phyloP scores from a whole-genome alignment of 2,888 invertebrate genomes.

The Polia nebulosa region DNA sequence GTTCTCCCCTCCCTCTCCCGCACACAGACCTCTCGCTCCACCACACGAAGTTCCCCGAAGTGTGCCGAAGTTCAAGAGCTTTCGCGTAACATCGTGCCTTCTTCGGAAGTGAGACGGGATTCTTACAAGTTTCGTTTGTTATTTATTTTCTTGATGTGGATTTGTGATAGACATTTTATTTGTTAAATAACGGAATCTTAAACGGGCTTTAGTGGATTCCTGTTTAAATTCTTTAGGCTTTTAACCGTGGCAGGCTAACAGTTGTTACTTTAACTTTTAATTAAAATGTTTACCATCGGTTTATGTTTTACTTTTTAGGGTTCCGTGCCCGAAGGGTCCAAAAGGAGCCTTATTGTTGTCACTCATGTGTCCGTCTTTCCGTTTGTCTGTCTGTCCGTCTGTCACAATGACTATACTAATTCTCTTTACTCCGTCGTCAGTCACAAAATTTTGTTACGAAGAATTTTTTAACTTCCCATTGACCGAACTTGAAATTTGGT shows the following conservation, averaged over 20 bases:
- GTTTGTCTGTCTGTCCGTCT: no score
- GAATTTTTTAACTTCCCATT: no score
- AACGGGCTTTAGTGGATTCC: slow-evolving; percentile 35
- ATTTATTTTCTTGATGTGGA: slow-evolving; percentile 68
- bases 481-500: no score
- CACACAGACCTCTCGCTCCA: slow-evolving; percentile 67
- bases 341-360: no score
- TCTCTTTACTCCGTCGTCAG: no score
- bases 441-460: no score
- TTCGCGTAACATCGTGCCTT: slow-evolving; percentile 71
- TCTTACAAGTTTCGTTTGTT: slow-evolving; percentile 71
- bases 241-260: slow-evolving; percentile 11
- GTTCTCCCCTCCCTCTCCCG: slow-evolving; percentile 79
- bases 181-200: slow-evolving; percentile 59
- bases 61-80: slow-evolving; percentile 67
- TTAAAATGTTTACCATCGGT: no score
- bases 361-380: no score
- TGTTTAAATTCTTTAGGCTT: slow-evolving; percentile 32
- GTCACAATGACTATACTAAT: no score
- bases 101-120: slow-evolving; percentile 82
- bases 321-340: no score
- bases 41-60: slow-evolving; percentile 70
- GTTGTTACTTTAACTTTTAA: neutral
- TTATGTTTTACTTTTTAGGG: no score
- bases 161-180: slow-evolving; percentile 63